Conservation (phyloP, 2,888 invertebrate species). For the Norana najaformis region DNA sequence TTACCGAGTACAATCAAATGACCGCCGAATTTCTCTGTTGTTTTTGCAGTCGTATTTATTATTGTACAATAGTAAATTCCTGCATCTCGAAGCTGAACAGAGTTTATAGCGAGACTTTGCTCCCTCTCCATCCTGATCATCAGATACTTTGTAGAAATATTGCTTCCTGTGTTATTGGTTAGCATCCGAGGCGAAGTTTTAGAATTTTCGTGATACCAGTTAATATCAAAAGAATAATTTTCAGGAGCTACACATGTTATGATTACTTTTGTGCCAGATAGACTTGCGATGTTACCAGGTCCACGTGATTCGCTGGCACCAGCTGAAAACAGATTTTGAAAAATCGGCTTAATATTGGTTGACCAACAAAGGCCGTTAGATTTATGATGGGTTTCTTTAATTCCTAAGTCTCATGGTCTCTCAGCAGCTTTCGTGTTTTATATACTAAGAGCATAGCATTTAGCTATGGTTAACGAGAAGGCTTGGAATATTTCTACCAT, state of each 20-base stretch:
- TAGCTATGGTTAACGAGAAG: not conserved
- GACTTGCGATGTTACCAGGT: not conserved
- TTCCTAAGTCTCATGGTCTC: not conserved
- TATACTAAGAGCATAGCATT: too few species aligned
- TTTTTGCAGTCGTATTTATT: not conserved
- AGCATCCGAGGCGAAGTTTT: not conserved
- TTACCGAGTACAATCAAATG: not conserved
- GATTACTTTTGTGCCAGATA: not conserved
- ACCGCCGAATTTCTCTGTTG: not conserved
- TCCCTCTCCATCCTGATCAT: not conserved
- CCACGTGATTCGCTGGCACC: not conserved
- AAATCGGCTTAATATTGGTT: not conserved
- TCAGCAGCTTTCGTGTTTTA: not conserved
- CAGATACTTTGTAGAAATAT: constrained; percentile 1
- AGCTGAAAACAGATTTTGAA: not conserved
- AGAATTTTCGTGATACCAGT: not conserved
- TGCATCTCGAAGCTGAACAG: not conserved
- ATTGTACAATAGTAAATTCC: not conserved
- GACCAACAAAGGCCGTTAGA: not conserved
- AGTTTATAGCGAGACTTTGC: not conserved
- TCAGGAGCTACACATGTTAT: not conserved
- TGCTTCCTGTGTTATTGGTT: not conserved
- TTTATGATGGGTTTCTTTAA: not conserved
- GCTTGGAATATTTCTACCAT: too few species aligned
- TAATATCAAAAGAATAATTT: not conserved